phyloP scores from a whole-genome alignment of 1,140 invertebrate species.

The Drosophila orena region DNA sequence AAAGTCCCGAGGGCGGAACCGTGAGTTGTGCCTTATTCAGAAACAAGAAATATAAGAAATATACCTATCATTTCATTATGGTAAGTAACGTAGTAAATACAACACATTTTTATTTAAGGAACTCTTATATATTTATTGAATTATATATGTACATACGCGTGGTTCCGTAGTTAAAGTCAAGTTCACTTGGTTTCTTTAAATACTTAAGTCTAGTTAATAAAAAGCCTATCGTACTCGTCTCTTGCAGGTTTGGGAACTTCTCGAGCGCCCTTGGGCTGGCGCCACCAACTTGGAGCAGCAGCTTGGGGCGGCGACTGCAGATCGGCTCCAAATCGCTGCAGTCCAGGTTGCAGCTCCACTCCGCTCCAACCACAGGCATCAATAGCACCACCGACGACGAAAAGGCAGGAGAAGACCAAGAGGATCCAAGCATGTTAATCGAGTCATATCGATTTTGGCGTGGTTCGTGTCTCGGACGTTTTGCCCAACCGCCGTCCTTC shows the following conservation, averaged over 20 bases:
- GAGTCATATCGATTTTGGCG: constrained; percentile 81
- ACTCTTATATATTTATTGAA: too few species aligned
- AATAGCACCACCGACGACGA: constrained; percentile 46
- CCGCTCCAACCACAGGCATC: constrained; percentile 32
- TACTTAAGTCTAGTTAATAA: too few species aligned
- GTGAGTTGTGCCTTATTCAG: neutral
- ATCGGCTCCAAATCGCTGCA: constrained; percentile 3
- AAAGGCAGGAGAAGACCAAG: constrained; percentile 4
- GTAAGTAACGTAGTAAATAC: too few species aligned
- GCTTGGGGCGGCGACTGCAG: constrained; percentile 36
- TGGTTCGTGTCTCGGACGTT: constrained; percentile 80
- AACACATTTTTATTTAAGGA: too few species aligned
- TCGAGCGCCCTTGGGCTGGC: constrained; percentile 10
- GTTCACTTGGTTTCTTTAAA: too few species aligned
- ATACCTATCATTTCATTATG: too few species aligned
- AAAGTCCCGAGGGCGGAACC: constrained; percentile 1
- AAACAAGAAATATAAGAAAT: too few species aligned
- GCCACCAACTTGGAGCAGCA: constrained; percentile 41
- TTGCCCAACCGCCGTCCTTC: constrained; percentile 43
- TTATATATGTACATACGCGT: too few species aligned
- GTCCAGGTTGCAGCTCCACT: constrained; percentile 19
- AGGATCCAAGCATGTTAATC: constrained; percentile 71
- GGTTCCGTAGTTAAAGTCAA: too few species aligned
- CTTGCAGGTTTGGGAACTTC: constrained; percentile 5
- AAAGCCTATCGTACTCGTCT: neutral